Evolutionary conservation across 30 jellyfish, hydroid and myxozoan species (phyloP).

Genomic region (Mastigias papua): DNA sequence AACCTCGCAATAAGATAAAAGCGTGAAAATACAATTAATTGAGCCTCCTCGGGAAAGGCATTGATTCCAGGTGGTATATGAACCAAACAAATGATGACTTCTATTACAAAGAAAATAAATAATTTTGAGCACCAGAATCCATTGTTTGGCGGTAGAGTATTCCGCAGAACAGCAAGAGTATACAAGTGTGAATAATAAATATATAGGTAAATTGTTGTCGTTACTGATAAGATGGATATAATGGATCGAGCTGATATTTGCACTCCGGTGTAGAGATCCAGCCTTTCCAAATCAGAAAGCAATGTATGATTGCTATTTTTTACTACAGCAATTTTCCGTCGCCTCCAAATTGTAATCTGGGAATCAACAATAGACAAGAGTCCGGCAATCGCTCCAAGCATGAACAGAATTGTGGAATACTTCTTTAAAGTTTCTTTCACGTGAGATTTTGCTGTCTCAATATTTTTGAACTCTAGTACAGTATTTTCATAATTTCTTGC

Average conservation of each 20-base stretch:
- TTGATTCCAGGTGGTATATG: constrained; percentile 92
- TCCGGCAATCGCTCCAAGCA: constrained; percentile 80
- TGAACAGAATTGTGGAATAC: constrained; percentile 87
- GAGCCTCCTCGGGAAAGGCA: constrained; percentile 82
- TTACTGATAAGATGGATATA: constrained; percentile 67
- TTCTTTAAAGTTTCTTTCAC: constrained; percentile 65
- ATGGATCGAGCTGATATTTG: constrained; percentile 76
- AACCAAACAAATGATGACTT: constrained; percentile 65
- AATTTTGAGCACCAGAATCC: constrained; percentile 66
- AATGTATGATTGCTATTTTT: constrained; percentile 8
- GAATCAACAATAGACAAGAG: constrained; percentile 78
- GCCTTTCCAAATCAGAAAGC: constrained; percentile 33
- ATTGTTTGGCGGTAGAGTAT: constrained; percentile 62
- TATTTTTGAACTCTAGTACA: constrained; percentile 70
- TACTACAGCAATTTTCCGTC: constrained; percentile 21
- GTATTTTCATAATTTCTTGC: constrained; percentile 62
- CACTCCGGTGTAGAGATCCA: constrained; percentile 71
- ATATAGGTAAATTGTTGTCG: constrained; percentile 68
- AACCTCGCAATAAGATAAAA: constrained; percentile 82
- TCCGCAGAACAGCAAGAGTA: constrained; percentile 68
- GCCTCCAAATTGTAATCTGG: constrained; percentile 77
- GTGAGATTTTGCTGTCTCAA: constrained; percentile 88
- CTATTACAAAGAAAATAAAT: constrained; percentile 50
- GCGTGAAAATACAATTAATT: constrained; percentile 81
- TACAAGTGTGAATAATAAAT: constrained; percentile 76